Conservation (phyloP, 2,113 vertebrate species). For the Esox niger region DNA sequence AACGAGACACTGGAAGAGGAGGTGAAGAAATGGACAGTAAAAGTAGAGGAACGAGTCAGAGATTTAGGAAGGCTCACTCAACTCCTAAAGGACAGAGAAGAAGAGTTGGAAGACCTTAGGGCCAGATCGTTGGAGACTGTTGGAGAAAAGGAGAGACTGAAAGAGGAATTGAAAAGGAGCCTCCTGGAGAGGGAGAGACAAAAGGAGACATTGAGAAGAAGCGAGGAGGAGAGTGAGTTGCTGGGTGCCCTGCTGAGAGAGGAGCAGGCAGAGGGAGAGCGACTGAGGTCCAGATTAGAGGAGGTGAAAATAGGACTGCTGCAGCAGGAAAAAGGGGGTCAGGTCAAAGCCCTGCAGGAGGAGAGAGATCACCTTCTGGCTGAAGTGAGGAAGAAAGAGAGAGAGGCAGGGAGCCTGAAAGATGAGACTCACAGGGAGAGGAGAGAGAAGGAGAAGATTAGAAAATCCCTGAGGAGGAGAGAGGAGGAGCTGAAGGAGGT, state of each 20-base stretch:
- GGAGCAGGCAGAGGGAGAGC: conserved; percentile 22
- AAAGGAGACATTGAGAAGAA: conserved; percentile 11
- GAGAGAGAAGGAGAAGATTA: conserved; percentile 30
- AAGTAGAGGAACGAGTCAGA: not conserved
- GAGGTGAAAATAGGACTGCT: conserved; percentile 27
- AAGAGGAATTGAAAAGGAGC: conserved; percentile 4
- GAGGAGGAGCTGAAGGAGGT: conserved; percentile 35
- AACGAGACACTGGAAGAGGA: conserved; percentile 40
- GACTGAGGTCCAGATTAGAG: conserved; percentile 20
- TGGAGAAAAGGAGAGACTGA: conserved; percentile 6
- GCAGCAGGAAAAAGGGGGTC: conserved; percentile 42
- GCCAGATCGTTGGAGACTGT: conserved; percentile 1
- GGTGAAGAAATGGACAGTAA: conserved; percentile 31
- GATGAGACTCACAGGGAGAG: conserved; percentile 36
- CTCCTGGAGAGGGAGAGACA: conserved; percentile 7
- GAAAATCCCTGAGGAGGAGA: conserved; percentile 15
- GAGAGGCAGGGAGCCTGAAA: conserved; percentile 35
- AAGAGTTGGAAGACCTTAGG: conserved; percentile 35
- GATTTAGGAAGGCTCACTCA: conserved; percentile 30
- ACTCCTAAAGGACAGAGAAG: conserved; percentile 30
- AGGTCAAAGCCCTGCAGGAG: conserved; percentile 23
- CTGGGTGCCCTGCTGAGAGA: conserved; percentile 22
- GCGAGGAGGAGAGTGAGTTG: conserved; percentile 13
- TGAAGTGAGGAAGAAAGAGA: conserved; percentile 27
- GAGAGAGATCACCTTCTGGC: conserved; percentile 12